A percentile compares a stretch with the other conserved stretches of the same genome.
These are phyloP conservation scores for Drosophila kokeensis DNA, from an alignment of 2,888 invertebrate species.

Conservation along the genomic window DNA sequence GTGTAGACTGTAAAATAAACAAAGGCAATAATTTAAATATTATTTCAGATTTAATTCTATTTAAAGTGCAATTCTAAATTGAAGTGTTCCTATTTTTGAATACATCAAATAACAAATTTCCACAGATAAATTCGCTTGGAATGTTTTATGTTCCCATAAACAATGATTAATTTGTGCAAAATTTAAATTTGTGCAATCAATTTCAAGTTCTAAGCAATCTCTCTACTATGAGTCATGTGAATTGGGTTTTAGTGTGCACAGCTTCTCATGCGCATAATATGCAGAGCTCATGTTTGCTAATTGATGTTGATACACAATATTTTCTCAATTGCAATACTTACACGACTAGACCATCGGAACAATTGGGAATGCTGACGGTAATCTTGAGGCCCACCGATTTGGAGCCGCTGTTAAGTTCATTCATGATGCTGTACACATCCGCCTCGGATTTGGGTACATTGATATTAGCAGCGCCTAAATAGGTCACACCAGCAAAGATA, in stretches of 20 bases:
- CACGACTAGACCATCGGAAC: conserved; percentile 97
- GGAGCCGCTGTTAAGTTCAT: conserved; percentile 92
- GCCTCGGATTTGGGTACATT: conserved; percentile 96
- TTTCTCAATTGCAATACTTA: conserved; percentile 86
- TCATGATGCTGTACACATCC: conserved; percentile 97
- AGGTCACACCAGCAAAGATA: conserved; percentile 96
- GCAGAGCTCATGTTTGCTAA: not conserved
- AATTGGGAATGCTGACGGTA: conserved; percentile 95
- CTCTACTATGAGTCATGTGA: not conserved
- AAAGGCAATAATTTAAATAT: not conserved
- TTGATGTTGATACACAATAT: not conserved
- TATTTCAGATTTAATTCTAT: not conserved
- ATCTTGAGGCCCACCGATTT: conserved; percentile 91
- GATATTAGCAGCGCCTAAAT: conserved; percentile 95
- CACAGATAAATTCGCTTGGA: not conserved
- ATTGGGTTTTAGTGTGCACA: not conserved
- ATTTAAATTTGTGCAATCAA: not conserved
- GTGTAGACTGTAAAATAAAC: conserved; percentile 87
- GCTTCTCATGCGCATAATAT: not conserved
- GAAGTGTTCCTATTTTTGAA: not conserved
- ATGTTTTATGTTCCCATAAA: not conserved
- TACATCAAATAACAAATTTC: not conserved
- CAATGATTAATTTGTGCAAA: not conserved
- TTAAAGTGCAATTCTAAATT: not conserved
- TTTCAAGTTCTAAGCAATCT: not conserved